Base-by-base conservation (phyloP, 2,797 vertebrate species). In the Hephaestus fuliginosus region DNA sequence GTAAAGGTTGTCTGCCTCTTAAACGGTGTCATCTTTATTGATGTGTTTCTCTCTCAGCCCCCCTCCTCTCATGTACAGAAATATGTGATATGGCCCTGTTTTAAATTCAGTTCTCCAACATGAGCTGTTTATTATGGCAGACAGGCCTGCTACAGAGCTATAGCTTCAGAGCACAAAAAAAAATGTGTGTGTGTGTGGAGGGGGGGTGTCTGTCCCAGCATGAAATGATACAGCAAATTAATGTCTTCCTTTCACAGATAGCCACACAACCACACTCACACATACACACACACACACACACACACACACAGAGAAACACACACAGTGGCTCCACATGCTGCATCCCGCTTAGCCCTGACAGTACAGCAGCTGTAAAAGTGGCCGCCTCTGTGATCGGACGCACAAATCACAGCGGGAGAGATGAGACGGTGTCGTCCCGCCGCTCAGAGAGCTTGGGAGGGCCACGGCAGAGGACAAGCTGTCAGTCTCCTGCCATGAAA, bases 1-100 rank as follows among this genome's bases (percentile, higher is more conserved):
- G 95, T 95, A 95, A 96, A 96, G 95, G 94, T 95, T 96, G 95
- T 95, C 95, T 96, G 95, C 93, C 93, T 96, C 94, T 95, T 96
- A 95, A 96, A 96, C 90, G 91, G 92, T 93, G 93, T 94, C 94
- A 89, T 92, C 94, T 94, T 96, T 96, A 96, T 95, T 94, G 95
- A 95, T 95, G 94, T 90, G 87, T 93, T 92, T 91, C 91, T 87
- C 86, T 88, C 84, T 48, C 77, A 25, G 75, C 30, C 71, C 81
- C 78, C 84, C 73, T 83, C 79, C 82, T 74, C 78, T 86, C 81
- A 86, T 89, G 87, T 91, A 80, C 81, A 90, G 88, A 93, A 91
- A 93, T 94, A 93, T 94, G 89, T 82, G 84, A 84, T 84, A 89
- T 93, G 93, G 93, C 93, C 93, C 94, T 90, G 90, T 90, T 93